A percentile compares a stretch with the other conserved stretches of the same genome.
Evolutionary conservation across 2,797 vertebrate genomes (phyloP).

Genomic region (Lepidocolaptes lacrymiger): DNA sequence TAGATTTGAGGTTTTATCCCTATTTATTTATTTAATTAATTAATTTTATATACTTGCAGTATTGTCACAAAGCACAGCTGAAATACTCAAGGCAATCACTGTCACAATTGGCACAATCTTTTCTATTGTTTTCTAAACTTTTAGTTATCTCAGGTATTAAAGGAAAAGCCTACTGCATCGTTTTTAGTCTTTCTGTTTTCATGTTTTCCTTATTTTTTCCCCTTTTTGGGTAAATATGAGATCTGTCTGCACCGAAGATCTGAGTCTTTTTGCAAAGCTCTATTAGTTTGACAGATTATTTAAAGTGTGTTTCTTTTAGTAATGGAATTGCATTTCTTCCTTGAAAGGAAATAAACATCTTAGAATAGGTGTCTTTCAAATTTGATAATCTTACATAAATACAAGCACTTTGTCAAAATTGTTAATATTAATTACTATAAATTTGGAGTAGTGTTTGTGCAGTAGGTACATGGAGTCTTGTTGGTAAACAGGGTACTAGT

Average conservation of each 20-base stretch:
- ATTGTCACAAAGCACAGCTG: background rate
- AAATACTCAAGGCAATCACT: background rate
- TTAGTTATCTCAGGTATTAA: background rate
- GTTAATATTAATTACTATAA: background rate
- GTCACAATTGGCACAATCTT: background rate
- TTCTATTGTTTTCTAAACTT: background rate
- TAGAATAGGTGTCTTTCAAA: background rate
- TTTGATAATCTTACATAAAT: background rate
- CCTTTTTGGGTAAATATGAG: background rate
- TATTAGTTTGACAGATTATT: background rate
- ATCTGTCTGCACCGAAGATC: background rate
- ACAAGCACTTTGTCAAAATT: background rate
- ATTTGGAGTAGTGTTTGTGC: background rate
- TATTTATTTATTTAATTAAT: background rate
- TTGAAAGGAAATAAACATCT: background rate
- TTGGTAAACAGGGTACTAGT: background rate
- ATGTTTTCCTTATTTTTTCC: background rate
- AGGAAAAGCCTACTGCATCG: background rate
- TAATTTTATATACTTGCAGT: background rate
- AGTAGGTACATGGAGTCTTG: background rate
- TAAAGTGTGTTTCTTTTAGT: background rate
- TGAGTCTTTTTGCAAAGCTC: background rate
- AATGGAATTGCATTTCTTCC: background rate
- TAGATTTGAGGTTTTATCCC: background rate
- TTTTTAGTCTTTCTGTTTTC: background rate